Percentiles rank a stretch among this genome's conserved stretches.
These are phyloP conservation scores for Pseudanteris insignis DNA, from an alignment of 2,888 invertebrate species.

Conservation along the genomic window DNA sequence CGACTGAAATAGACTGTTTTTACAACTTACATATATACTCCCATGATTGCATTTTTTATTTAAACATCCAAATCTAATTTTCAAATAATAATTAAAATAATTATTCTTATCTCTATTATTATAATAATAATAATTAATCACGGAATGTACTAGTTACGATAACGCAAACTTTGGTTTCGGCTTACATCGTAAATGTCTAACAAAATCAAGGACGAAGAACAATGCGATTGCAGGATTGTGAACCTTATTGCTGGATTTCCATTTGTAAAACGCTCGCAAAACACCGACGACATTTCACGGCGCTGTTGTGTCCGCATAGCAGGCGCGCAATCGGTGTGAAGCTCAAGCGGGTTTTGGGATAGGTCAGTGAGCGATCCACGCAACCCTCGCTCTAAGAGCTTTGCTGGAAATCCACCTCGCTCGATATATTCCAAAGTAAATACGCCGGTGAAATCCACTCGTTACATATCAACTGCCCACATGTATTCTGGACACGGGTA, in stretches of 20 bases:
- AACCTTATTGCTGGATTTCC: constrained; percentile 38
- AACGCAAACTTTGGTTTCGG: too few species aligned
- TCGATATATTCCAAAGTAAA: constrained; percentile 47
- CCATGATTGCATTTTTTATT: too few species aligned
- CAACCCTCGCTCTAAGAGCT: constrained; percentile 33
- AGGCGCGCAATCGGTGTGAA: constrained; percentile 23
- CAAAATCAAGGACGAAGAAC: too few species aligned
- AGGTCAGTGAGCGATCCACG: constrained; percentile 46
- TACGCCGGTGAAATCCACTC: constrained; percentile 27
- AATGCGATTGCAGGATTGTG: constrained; percentile 28
- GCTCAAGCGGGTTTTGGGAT: constrained; percentile 42
- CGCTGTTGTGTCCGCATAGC: constrained; percentile 16
- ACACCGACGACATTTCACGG: constrained; percentile 30
- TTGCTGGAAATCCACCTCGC: constrained; percentile 38
- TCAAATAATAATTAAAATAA: too few species aligned
- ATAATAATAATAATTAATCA: neutral
- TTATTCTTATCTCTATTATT: too few species aligned
- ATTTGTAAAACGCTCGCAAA: constrained; percentile 38
- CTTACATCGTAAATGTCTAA: too few species aligned
- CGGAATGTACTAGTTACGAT: too few species aligned
- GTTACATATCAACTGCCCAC: constrained; percentile 1
- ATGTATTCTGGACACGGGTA: too few species aligned
- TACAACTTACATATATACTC: too few species aligned
- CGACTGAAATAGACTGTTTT: too few species aligned
- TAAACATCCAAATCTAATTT: too few species aligned